Conservation (phyloP, 2,797 vertebrate species). For the Octomys mimax region DNA sequence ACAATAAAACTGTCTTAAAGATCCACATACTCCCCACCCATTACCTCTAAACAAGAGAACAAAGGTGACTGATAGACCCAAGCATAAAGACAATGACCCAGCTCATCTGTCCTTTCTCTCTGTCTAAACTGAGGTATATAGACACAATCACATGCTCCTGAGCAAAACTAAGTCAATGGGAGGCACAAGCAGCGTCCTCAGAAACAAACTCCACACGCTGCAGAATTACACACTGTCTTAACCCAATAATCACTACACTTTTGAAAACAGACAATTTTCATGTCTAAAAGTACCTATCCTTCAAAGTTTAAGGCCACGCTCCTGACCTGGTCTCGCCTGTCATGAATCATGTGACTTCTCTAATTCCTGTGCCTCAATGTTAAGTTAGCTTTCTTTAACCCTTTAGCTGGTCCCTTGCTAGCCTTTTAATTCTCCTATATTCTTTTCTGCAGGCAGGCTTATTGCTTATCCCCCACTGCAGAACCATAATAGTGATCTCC, state of each 20-base stretch:
- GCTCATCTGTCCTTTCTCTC: neutral
- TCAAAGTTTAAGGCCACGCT: neutral
- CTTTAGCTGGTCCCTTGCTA: neutral
- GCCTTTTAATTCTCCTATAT: neutral
- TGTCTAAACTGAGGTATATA: neutral
- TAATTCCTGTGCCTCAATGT: neutral
- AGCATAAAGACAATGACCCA: neutral
- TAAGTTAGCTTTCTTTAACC: neutral
- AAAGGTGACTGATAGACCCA: neutral
- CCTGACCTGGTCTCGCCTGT: neutral
- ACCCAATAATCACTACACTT: neutral
- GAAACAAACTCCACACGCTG: neutral
- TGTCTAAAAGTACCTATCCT: neutral
- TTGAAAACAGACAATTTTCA: neutral
- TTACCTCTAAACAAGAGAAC: neutral
- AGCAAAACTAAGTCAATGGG: neutral
- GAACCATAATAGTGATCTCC: neutral
- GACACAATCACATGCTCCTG: neutral
- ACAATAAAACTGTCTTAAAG: neutral
- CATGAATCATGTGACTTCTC: neutral
- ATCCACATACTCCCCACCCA: neutral
- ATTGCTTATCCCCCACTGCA: neutral
- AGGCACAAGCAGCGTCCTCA: neutral
- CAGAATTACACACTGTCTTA: neutral
- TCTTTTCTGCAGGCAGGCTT: neutral